Evolutionary conservation across 2,888 invertebrate species (phyloP).

Genomic region (Xylota sylvarum): DNA sequence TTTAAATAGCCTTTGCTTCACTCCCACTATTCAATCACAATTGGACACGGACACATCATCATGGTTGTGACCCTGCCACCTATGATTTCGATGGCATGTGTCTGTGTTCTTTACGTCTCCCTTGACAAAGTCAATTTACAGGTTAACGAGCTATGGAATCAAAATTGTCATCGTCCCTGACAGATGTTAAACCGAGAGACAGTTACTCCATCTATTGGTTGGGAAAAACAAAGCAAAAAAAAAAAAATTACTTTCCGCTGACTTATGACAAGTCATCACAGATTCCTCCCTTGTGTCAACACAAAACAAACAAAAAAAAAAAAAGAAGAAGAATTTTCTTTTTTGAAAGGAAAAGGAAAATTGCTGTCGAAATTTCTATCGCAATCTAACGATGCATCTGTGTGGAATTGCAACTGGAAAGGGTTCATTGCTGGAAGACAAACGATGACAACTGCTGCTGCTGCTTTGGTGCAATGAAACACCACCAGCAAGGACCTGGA

Average conservation of each 20-base stretch:
- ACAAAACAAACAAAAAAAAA: background rate
- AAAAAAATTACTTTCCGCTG: slow-evolving; percentile 17
- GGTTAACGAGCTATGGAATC: slow-evolving; percentile 62
- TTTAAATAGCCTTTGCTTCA: background rate
- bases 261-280: slow-evolving; percentile 72
- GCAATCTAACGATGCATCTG: slow-evolving; percentile 74
- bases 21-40: slow-evolving; percentile 2
- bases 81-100: background rate
- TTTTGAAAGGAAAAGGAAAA: slow-evolving; percentile 20
- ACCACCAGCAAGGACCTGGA: background rate
- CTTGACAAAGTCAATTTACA: slow-evolving; percentile 45
- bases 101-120: background rate
- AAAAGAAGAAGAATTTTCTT: background rate
- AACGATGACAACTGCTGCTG: slow-evolving; percentile 73
- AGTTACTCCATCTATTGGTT: slow-evolving; percentile 27
- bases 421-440: slow-evolving; percentile 71
- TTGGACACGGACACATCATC: slow-evolving; percentile 38
- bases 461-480: slow-evolving; percentile 28
- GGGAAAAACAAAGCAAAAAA: slow-evolving; percentile 21
- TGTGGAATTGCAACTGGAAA: slow-evolving; percentile 56
- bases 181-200: slow-evolving; percentile 62
- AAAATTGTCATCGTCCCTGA: slow-evolving; percentile 51
- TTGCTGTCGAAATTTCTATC: slow-evolving; percentile 71
- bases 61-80: slow-evolving; percentile 16
- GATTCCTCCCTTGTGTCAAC: slow-evolving; percentile 47